phyloP scores from a whole-genome alignment of 30 jellyfish, hydroid and myxozoan genomes.

The Clytia hemisphaerica region DNA sequence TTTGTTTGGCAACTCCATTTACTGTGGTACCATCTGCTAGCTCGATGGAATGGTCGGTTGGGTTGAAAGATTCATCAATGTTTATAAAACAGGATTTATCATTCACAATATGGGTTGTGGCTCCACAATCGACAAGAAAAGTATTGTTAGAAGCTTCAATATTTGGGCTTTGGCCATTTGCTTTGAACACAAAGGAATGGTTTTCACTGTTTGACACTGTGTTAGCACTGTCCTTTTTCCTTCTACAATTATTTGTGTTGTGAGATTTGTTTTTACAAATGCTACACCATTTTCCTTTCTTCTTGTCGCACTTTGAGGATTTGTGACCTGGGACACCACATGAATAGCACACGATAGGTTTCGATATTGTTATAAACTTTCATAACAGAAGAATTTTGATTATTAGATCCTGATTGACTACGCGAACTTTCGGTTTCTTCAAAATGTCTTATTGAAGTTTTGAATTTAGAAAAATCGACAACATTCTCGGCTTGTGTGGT shows the following conservation, averaged over 20 bases:
- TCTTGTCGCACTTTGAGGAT: conserved; percentile 42
- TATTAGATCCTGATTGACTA: no score
- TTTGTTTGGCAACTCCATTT: conserved; percentile 48
- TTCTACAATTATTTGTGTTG: conserved; percentile 42
- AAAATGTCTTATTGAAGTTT: no score
- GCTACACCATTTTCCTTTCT: conserved; percentile 38
- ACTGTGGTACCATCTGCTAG: conserved; percentile 55
- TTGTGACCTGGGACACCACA: conserved; percentile 64
- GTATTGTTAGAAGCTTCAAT: no score
- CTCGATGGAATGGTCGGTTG: conserved; percentile 46
- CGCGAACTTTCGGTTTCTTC: no score
- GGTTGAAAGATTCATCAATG: no score
- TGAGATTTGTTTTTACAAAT: conserved; percentile 48
- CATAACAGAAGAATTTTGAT: no score
- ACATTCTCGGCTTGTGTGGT: no score
- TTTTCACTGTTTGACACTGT: background rate
- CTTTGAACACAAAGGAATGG: conserved; percentile 27
- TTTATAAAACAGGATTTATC: no score
- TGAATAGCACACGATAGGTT: conserved; percentile 40
- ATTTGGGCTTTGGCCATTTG: background rate
- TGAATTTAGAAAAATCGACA: no score
- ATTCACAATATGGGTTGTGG: conserved; percentile 33
- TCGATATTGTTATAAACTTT: no score
- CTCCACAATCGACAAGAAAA: conserved; percentile 48
- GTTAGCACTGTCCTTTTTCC: conserved; percentile 28